These are phyloP conservation scores for Penaeus japonicus DNA, from an alignment of 1,140 invertebrate genomes.

Conservation along the genomic window DNA sequence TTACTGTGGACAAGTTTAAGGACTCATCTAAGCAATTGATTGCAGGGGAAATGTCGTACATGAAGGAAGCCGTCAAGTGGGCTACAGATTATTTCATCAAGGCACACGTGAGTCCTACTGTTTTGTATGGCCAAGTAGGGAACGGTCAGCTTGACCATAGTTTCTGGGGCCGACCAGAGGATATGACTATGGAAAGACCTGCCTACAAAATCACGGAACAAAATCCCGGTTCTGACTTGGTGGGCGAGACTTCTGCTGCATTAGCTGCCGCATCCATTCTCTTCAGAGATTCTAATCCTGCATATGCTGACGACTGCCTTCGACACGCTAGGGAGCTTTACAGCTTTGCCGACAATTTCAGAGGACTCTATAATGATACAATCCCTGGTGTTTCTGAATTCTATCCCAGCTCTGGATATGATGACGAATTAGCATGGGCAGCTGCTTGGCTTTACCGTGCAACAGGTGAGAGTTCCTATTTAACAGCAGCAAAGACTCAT, in stretches of 20 bases:
- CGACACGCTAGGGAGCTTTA: constrained; percentile 70
- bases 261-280: constrained; percentile 69
- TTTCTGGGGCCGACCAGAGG: constrained; percentile 72
- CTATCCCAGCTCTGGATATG: constrained; percentile 65
- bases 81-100: constrained; percentile 73
- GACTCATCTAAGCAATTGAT: background rate
- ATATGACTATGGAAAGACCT: constrained; percentile 70
- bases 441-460: constrained; percentile 72
- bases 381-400: constrained; percentile 65
- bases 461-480: constrained; percentile 60
- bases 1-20: background rate
- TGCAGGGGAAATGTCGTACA: background rate
- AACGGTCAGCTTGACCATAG: constrained; percentile 41
- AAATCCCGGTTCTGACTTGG: constrained; percentile 70
- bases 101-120: constrained; percentile 67
- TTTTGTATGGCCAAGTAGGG: constrained; percentile 69
- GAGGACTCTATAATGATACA: constrained; percentile 70
- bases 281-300: constrained; percentile 61
- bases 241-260: constrained; percentile 72
- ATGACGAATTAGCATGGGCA: constrained; percentile 73
- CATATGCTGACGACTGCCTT: constrained; percentile 67
- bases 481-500: constrained; percentile 60
- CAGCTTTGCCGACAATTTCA: constrained; percentile 68
- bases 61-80: constrained; percentile 68
- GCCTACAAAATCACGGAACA: constrained; percentile 70